phyloP scores from a whole-genome alignment of 2,888 invertebrate species.

The Cerceris rybyensis region DNA sequence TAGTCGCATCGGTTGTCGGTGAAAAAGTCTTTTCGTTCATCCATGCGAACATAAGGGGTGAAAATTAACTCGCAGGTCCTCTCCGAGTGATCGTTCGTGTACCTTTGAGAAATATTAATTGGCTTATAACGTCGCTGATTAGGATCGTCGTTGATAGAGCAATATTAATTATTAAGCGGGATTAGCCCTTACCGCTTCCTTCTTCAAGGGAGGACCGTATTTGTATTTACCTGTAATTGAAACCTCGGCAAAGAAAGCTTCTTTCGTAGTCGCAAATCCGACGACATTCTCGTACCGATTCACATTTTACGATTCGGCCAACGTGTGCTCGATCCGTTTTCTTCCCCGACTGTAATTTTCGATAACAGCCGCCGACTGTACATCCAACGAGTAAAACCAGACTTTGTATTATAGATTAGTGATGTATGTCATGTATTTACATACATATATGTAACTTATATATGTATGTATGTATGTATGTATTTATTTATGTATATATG shows the following conservation, averaged over 20 bases:
- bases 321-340: constrained; percentile 88
- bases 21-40: constrained; percentile 85
- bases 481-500: no score
- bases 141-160: neutral
- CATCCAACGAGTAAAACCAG: neutral
- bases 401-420: neutral
- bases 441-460: neutral
- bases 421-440: no score
- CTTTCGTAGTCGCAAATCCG: constrained; percentile 89
- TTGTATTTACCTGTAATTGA: constrained; percentile 87
- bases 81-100: constrained; percentile 56
- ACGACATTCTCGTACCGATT: constrained; percentile 89
- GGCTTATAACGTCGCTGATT: neutral
- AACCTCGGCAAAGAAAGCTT: constrained; percentile 91
- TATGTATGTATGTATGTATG: no score
- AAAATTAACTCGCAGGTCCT: constrained; percentile 91
- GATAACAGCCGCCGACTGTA: constrained; percentile 87
- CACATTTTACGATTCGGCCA: constrained; percentile 87
- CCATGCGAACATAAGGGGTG: constrained; percentile 87
- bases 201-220: neutral
- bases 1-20: constrained; percentile 90
- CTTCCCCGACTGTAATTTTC: constrained; percentile 89
- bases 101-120: constrained; percentile 29
- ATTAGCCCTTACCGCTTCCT: no score
- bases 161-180: no score